Evolutionary conservation across 2,797 vertebrate genomes (phyloP).

Genomic region (Sciaenops ocellatus): DNA sequence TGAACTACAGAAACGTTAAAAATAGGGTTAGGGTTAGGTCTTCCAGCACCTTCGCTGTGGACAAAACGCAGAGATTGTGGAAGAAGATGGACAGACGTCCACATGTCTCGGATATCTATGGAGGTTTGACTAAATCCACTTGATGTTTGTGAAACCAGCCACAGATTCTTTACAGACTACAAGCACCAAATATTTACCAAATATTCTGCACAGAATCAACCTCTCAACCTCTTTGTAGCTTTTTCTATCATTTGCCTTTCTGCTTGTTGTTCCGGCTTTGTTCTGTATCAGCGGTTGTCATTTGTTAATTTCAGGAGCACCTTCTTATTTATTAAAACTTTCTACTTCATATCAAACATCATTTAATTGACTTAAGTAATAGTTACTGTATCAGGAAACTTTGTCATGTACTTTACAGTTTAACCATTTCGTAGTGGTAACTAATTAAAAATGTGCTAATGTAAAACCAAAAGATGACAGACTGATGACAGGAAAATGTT

Average conservation of each 20-base stretch:
- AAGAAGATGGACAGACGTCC: neutral
- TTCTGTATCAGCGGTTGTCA: neutral
- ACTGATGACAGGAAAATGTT: neutral
- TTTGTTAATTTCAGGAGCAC: neutral
- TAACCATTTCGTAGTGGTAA: neutral
- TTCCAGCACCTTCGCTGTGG: no score
- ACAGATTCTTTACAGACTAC: neutral
- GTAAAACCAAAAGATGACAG: neutral
- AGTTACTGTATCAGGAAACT: neutral
- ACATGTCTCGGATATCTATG: neutral
- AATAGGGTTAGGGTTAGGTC: no score
- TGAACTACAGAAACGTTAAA: neutral
- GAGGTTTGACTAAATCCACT: neutral
- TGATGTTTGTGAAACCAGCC: constrained; percentile 38
- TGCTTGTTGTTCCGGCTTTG: neutral
- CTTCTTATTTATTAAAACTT: neutral
- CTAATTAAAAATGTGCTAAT: neutral
- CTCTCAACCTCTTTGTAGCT: neutral
- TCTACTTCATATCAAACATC: constrained; percentile 8
- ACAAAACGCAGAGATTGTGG: neutral
- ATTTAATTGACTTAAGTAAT: neutral
- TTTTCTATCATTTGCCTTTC: neutral
- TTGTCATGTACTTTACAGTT: neutral
- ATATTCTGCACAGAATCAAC: neutral
- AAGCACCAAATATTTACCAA: neutral